A percentile compares a stretch with the other conserved stretches of the same genome.
Evolutionary conservation across 1,140 invertebrate genomes (phyloP).

Genomic region (Drosophila teissieri): DNA sequence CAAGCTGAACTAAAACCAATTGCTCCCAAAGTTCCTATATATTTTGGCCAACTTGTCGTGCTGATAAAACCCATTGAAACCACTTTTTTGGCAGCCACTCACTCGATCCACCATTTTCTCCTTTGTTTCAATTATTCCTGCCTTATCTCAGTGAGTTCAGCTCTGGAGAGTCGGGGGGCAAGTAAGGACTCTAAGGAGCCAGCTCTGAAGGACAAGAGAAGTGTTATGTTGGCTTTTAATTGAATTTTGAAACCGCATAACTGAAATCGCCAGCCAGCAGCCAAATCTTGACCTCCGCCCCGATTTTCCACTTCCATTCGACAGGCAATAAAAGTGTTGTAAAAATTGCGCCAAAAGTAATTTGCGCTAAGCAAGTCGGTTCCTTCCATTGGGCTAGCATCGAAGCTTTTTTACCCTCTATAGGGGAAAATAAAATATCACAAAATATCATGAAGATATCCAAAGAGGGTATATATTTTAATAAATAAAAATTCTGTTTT

Average conservation of each 20-base stretch:
- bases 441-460: too few relatives aligned
- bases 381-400: neutral
- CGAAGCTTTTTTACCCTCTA: neutral
- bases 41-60: slow-evolving; percentile 4
- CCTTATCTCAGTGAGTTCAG: slow-evolving; percentile 41
- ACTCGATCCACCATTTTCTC: slow-evolving; percentile 6
- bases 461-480: too few relatives aligned
- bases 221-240: slow-evolving; percentile 80
- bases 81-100: slow-evolving; percentile 22
- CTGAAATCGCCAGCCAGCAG: slow-evolving; percentile 75
- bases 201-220: slow-evolving; percentile 48
- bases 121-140: slow-evolving; percentile 26
- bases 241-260: slow-evolving; percentile 80
- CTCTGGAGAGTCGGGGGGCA: slow-evolving; percentile 8
- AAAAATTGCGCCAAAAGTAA: slow-evolving; percentile 68
- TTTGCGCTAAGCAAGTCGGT: slow-evolving; percentile 43
- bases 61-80: slow-evolving; percentile 10
- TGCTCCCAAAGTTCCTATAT: slow-evolving; percentile 4
- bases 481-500: neutral
- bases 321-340: slow-evolving; percentile 80
- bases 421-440: neutral
- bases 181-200: neutral
- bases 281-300: slow-evolving; percentile 65
- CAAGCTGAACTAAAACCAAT: slow-evolving; percentile 10
- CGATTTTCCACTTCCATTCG: slow-evolving; percentile 49